Percentiles rank a stretch among this genome's conserved stretches.
These are phyloP conservation scores for Scaptodrosophila latifasciaeformis DNA, from an alignment of 2,888 invertebrate species.

Conservation along the genomic window DNA sequence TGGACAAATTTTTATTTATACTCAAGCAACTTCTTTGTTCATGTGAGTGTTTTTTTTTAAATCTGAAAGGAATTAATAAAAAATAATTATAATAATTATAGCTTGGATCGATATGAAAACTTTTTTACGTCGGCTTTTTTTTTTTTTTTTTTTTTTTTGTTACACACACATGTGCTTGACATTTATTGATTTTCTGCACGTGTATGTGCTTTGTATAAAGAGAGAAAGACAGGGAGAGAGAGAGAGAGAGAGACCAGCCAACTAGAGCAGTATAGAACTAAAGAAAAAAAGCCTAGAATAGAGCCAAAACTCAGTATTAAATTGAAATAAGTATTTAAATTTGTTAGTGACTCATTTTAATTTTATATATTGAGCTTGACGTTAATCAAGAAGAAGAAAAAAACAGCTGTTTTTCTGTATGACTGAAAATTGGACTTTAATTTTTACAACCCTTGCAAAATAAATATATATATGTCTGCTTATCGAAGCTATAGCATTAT, in stretches of 20 bases:
- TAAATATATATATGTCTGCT: conserved; percentile 38
- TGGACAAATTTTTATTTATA: no score
- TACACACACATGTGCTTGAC: conserved; percentile 46
- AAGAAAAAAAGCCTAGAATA: neutral
- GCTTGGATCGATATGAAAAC: conserved; percentile 13
- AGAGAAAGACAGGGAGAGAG: conserved; percentile 20
- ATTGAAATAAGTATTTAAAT: neutral
- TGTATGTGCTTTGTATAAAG: conserved; percentile 39
- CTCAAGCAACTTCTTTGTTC: no score
- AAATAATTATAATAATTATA: neutral
- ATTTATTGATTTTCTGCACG: conserved; percentile 57
- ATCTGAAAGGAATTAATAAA: conserved; percentile 12
- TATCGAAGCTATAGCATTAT: conserved; percentile 6
- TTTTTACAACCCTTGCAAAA: conserved; percentile 43
- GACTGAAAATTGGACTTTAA: no score
- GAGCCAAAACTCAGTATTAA: neutral
- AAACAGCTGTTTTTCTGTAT: neutral
- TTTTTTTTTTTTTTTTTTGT: conserved; percentile 15
- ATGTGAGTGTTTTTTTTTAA: conserved; percentile 5
- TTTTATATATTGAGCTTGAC: neutral
- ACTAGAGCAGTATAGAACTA: neutral
- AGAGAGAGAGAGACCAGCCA: conserved; percentile 13
- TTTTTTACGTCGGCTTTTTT: conserved; percentile 12
- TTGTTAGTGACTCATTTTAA: neutral
- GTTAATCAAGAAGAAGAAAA: neutral